Evolutionary conservation across 2,888 invertebrate species (phyloP).

Genomic region (Diadegma fenestrale): DNA sequence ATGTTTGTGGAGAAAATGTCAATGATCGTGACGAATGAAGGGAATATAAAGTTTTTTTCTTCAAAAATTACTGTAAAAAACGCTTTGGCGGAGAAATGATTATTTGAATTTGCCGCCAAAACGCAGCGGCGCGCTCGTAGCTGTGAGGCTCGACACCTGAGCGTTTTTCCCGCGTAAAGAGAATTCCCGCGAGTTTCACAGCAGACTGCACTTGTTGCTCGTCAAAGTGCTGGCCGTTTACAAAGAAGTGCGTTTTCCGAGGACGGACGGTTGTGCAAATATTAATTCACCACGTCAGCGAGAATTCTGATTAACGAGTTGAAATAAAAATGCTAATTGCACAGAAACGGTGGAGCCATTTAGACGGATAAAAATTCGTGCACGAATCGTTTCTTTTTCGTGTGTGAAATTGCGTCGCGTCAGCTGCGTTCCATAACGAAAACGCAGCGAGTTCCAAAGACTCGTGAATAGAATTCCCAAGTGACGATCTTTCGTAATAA

Average conservation of each 20-base stretch:
- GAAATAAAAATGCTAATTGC: not conserved
- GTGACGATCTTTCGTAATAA: not conserved
- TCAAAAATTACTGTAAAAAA: not conserved
- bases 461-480: not conserved
- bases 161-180: conserved; percentile 76
- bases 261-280: conserved; percentile 40
- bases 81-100: not conserved
- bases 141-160: not conserved
- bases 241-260: too few species aligned
- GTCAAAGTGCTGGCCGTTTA: too few species aligned
- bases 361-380: not conserved
- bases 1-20: not conserved
- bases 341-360: not conserved
- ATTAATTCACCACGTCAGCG: conserved; percentile 56
- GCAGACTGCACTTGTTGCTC: conserved; percentile 54
- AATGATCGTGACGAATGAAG: not conserved
- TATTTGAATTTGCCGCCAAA: not conserved
- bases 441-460: not conserved
- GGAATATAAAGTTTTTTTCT: not conserved
- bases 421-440: conserved; percentile 3
- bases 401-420: conserved; percentile 2
- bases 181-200: conserved; percentile 73
- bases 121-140: conserved; percentile 23
- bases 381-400: not conserved
- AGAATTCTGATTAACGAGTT: not conserved